Percentiles rank a stretch among this genome's conserved stretches.
phyloP scores from a whole-genome alignment of 1,140 invertebrate genomes.

The Sycophila sp. region DNA sequence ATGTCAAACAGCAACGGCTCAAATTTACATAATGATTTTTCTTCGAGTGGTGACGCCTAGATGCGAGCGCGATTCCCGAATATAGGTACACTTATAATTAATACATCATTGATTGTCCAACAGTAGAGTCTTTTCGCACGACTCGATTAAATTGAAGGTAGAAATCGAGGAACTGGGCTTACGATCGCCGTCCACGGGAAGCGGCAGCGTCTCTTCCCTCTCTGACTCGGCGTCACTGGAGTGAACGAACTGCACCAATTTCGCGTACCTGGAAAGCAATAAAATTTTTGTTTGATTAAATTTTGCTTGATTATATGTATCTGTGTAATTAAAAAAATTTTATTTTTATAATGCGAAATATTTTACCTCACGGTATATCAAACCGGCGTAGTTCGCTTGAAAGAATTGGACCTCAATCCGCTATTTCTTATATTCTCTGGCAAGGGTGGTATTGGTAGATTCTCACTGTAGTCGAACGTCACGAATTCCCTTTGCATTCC shows the following conservation, averaged over 20 bases:
- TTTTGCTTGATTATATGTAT: no score
- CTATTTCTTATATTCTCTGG: slow-evolving; percentile 50
- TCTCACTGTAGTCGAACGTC: slow-evolving; percentile 64
- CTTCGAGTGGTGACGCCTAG: no score
- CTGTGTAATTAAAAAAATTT: no score
- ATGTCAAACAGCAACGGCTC: neutral
- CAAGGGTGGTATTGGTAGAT: slow-evolving; percentile 59
- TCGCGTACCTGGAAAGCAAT: slow-evolving; percentile 51
- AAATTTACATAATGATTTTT: neutral
- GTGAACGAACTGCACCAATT: slow-evolving; percentile 53
- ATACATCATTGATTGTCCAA: slow-evolving; percentile 30
- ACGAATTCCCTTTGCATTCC: slow-evolving; percentile 61
- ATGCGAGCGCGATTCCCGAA: neutral
- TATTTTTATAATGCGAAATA: no score
- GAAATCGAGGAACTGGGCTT: neutral
- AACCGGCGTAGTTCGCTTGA: slow-evolving; percentile 67
- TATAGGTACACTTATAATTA: slow-evolving; percentile 2
- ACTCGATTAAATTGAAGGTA: slow-evolving; percentile 2
- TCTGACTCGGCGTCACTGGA: slow-evolving; percentile 47
- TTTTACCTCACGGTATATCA: slow-evolving; percentile 64
- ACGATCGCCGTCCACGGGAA: no score
- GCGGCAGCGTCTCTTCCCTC: no score
- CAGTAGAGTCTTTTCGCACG: slow-evolving; percentile 23
- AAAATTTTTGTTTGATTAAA: no score
- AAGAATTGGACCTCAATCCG: slow-evolving; percentile 62